Base-by-base conservation (phyloP, 2,797 vertebrate genomes). In the Dromococcyx pavoninus region DNA sequence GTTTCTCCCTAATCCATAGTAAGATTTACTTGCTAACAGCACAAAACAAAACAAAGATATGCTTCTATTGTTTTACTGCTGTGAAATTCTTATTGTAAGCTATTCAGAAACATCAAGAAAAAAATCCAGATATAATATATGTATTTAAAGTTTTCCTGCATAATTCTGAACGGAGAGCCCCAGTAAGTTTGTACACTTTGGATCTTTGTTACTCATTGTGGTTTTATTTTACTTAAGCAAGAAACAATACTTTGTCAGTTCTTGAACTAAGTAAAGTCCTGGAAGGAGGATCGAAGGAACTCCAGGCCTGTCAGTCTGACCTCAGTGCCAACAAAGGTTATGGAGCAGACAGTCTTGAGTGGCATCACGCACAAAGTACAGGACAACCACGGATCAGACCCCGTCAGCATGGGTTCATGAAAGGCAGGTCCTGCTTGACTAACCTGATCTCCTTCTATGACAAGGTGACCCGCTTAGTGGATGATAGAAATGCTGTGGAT, bases 1-100 rank as follows among this genome's bases (percentile, higher is more conserved):
- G 94, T 93, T 96, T 97, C 92, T 98, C 90, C 92, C 80, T 97
- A 97, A 96, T 95, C 91, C 94, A 91, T 96, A 96, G 95, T 96
- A 93, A 96, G 79, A 97, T 97, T 97, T 97, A 94, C 91, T 94
- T 92, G 78, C 94, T 96, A 94, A 88, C 78, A 93, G 70, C 94
- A 92, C 44, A 87, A 95, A 97, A 94, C 71, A 95, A 96, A 97
- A 96, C 95, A 92, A 94, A 95, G 77, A 97, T 82, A 85, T 54
- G 81, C 81, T 92, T 93, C 89, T 94, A 85, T 94, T 96, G 90
- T 96, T 95, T 97, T 81, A 96, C 46, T 89, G 39, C 37, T 22
- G 62, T 57, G 43, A 83, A 96, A 96, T 92, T 67, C 88, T 95
- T 81, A 76, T 77, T 92, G 92, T 85, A 91, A 76, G 85, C 84